Evolutionary conservation across 2,888 invertebrate genomes (phyloP), one percentile per base, ranked within the genome.

Genomic region (Dexiosoma caninum): DNA sequence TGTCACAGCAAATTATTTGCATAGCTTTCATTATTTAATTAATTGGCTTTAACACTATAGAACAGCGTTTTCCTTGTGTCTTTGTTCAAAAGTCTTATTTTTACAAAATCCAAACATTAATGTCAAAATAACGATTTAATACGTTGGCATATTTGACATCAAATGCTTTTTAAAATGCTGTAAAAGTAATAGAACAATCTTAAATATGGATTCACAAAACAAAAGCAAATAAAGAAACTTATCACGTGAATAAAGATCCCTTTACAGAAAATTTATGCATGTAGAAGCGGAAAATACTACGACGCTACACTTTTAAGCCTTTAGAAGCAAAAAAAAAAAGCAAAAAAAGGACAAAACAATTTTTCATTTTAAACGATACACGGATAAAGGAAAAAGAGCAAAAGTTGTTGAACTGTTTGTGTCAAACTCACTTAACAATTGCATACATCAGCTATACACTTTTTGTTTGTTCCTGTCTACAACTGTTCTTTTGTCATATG

Each of bases 371-470:
- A 55, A 67, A 67, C n/a, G n/a, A n/a, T n/a, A n/a, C n/a, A n/a
- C n/a, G 59, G 23, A 66, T 59, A 66, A 67, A 49, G 49, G 30
- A 14, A 10, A 6, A n/a, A 23, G 10, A 62, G 37, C 44, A 77
- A 77, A 70, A 64, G 77, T 77, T 77, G 77, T 77, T 77, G 70
- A 77, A 77, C 77, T 71, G 70, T 77, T 70, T 77, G 57, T 77
- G 70, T 77, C 57, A 71, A 77, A 77, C 64, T 80, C 70, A 80
- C 80, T 76, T 76, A 71, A 70, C 60, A 80, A 76, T n/a, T n/a
- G n/a, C n/a, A 76, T 71, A 59, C 66, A 32, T 75, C 80, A 80
- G 53, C 53, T 75, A 60, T 66, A 70, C 51, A 75, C 21, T 42
- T 49, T 71, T 74, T 37, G 21, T 46, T 40, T 16, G 12, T 27